Conservation (phyloP, 2,888 invertebrate species). For the Sycophila texana region DNA sequence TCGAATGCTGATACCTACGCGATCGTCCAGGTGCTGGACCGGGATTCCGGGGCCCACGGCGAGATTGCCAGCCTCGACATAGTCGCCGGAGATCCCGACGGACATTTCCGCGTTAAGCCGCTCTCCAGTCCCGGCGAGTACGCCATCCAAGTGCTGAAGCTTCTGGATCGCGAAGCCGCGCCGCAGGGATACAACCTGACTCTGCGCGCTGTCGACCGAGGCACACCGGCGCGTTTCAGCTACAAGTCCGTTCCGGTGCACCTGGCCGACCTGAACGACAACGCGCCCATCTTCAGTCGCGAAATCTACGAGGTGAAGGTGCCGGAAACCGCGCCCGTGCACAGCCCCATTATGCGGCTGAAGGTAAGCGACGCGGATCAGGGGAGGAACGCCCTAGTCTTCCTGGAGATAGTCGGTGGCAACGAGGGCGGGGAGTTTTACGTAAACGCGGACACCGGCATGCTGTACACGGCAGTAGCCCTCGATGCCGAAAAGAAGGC, state of each 20-base stretch:
- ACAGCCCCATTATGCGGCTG: slow-evolving; percentile 91
- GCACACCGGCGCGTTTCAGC: slow-evolving; percentile 86
- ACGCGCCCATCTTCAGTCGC: slow-evolving; percentile 90
- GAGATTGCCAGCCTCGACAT: slow-evolving; percentile 89
- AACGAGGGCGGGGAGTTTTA: slow-evolving; percentile 93
- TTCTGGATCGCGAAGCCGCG: slow-evolving; percentile 86
- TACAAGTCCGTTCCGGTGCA: slow-evolving; percentile 89
- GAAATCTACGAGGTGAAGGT: slow-evolving; percentile 92
- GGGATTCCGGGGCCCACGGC: slow-evolving; percentile 90
- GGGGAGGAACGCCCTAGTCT: slow-evolving; percentile 89
- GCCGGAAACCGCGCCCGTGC: slow-evolving; percentile 91
- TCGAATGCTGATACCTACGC: slow-evolving; percentile 92
- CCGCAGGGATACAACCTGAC: slow-evolving; percentile 92
- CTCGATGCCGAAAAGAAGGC: slow-evolving; percentile 91
- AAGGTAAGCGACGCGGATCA: slow-evolving; percentile 91
- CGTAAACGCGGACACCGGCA: slow-evolving; percentile 91
- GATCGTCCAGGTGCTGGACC: slow-evolving; percentile 89
- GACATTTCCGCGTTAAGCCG: slow-evolving; percentile 88
- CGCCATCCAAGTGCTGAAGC: slow-evolving; percentile 86
- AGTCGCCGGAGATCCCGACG: slow-evolving; percentile 92
- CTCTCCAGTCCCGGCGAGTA: slow-evolving; percentile 79
- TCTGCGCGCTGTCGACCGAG: slow-evolving; percentile 89
- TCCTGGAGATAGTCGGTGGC: slow-evolving; percentile 92
- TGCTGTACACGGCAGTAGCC: slow-evolving; percentile 88
- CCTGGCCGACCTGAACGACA: slow-evolving; percentile 89